Conservation (phyloP, 2,113 vertebrate genomes). For the Psettodes erumei region DNA sequence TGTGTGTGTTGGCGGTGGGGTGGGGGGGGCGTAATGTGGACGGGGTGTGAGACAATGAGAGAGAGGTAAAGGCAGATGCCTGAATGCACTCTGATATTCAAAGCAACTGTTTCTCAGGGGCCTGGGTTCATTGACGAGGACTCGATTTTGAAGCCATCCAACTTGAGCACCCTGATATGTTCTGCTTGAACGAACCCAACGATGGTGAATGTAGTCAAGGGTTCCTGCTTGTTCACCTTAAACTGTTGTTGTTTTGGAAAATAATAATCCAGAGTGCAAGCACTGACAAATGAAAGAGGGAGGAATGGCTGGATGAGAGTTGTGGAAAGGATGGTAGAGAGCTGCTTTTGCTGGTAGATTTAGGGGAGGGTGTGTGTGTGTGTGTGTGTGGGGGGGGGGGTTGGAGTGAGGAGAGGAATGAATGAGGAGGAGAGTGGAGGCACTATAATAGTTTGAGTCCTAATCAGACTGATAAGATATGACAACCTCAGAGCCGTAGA, state of each 20-base stretch:
- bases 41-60: not conserved
- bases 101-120: slow-evolving; percentile 31
- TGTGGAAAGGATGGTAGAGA: not conserved
- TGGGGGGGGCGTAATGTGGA: too few species aligned
- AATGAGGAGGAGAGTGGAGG: slow-evolving; percentile 42
- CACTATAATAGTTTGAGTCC: slow-evolving; percentile 59
- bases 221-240: not conserved
- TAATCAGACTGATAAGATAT: slow-evolving; percentile 68
- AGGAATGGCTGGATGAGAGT: not conserved
- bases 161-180: not conserved
- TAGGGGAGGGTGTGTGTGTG: too few species aligned
- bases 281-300: not conserved
- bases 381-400: too few species aligned
- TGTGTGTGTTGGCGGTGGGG: too few species aligned
- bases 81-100: slow-evolving; percentile 28
- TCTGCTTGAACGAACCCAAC: slow-evolving; percentile 2
- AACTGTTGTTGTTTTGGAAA: not conserved
- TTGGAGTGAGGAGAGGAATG: slow-evolving; percentile 43
- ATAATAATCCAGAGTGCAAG: not conserved
- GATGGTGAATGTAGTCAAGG: not conserved
- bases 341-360: slow-evolving; percentile 12
- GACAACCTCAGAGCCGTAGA: slow-evolving; percentile 66
- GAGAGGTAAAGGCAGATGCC: not conserved
- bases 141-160: slow-evolving; percentile 19
- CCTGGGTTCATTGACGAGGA: slow-evolving; percentile 41